Percentiles rank a stretch among this genome's conserved stretches.
Conservation (phyloP, 1,140 invertebrate species). For the Streblospio benedicti region DNA sequence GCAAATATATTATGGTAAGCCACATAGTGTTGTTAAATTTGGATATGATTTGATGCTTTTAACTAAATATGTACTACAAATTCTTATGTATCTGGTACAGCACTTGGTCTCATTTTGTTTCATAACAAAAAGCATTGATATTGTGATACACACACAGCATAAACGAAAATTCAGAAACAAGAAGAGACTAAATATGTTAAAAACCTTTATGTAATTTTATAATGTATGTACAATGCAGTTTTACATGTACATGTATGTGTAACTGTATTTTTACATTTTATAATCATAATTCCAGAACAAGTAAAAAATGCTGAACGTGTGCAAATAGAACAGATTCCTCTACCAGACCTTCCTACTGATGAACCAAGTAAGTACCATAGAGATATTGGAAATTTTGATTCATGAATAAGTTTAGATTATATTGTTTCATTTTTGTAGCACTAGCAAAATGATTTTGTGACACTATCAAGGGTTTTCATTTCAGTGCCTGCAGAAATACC, state of each 20-base stretch:
- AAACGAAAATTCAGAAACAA: too few relatives aligned
- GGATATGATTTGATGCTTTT: not conserved
- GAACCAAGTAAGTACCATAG: slow-evolving; percentile 7
- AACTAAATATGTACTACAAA: too few relatives aligned
- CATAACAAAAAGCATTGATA: too few relatives aligned
- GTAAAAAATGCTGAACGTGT: slow-evolving; percentile 88
- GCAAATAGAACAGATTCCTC: slow-evolving; percentile 90
- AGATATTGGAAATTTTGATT: not conserved
- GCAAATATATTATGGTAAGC: slow-evolving; percentile 69
- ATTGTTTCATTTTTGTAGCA: not conserved
- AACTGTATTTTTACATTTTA: too few relatives aligned
- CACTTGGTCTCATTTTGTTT: too few relatives aligned
- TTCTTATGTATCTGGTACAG: too few relatives aligned
- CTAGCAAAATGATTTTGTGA: slow-evolving; percentile 13
- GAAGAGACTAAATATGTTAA: too few relatives aligned
- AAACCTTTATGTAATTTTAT: too few relatives aligned
- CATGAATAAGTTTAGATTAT: not conserved
- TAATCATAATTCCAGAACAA: slow-evolving; percentile 67
- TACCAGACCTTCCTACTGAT: slow-evolving; percentile 57
- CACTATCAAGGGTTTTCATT: slow-evolving; percentile 13
- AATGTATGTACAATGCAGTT: too few relatives aligned
- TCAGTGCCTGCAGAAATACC: slow-evolving; percentile 62
- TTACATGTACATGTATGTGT: too few relatives aligned
- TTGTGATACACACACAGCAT: too few relatives aligned
- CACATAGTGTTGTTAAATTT: not conserved